These are phyloP conservation scores for Dissostichus mawsoni DNA, from an alignment of 2,113 vertebrate species.

Conservation along the genomic window DNA sequence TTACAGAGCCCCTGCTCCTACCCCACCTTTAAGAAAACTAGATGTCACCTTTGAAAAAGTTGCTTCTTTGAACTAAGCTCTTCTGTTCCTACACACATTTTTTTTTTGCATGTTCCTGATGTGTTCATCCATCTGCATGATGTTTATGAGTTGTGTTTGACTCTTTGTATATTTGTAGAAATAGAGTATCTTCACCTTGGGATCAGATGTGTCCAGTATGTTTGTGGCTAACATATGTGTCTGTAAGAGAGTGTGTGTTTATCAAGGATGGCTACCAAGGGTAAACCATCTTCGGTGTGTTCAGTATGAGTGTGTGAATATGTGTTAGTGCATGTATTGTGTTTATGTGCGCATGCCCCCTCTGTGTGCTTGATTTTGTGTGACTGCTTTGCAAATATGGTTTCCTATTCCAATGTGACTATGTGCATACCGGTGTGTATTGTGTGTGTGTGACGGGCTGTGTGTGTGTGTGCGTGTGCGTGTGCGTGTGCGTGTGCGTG, in stretches of 20 bases:
- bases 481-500: neutral
- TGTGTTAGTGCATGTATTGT: neutral
- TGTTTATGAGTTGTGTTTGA: slow-evolving; percentile 1
- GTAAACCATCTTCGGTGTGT: neutral
- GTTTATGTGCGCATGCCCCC: neutral
- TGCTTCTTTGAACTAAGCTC: neutral
- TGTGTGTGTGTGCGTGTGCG: slow-evolving; percentile 9
- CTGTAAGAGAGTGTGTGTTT: neutral
- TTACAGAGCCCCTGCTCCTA: too few species aligned
- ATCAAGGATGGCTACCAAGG: neutral
- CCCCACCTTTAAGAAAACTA: neutral
- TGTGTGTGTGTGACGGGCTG: neutral
- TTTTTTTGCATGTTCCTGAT: neutral
- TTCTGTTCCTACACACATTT: too few species aligned
- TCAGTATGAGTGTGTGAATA: neutral
- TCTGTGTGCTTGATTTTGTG: neutral
- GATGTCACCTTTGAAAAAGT: neutral
- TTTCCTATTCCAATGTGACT: slow-evolving; percentile 40
- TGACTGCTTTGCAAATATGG: neutral
- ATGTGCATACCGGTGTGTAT: slow-evolving; percentile 39
- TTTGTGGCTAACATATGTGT: neutral
- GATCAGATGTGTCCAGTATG: slow-evolving; percentile 23
- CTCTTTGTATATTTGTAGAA: slow-evolving; percentile 17
- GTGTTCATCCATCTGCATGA: neutral
- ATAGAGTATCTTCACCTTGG: slow-evolving; percentile 43